Percentiles rank a stretch among this genome's conserved stretches.
phyloP scores from a whole-genome alignment of 1,140 invertebrate genomes.

The Ganaspis sp. region DNA sequence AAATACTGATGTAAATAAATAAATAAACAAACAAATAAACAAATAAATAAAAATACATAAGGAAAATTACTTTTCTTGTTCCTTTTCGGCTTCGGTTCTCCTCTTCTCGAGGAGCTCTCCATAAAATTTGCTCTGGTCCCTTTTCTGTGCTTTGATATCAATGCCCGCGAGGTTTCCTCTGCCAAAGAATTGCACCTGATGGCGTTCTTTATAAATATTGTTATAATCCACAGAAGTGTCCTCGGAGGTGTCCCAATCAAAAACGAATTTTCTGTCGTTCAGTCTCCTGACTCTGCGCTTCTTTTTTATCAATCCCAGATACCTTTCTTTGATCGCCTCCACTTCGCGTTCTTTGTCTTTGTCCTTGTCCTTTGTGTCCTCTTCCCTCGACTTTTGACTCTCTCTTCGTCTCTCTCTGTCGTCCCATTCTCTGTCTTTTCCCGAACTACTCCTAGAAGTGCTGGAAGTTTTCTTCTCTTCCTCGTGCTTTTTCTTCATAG shows the following conservation, averaged over 20 bases:
- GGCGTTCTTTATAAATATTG: conserved; percentile 95
- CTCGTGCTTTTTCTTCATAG: conserved; percentile 81
- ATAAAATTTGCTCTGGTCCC: conserved; percentile 98
- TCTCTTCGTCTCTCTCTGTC: conserved; percentile 69
- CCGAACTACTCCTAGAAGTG: conserved; percentile 48
- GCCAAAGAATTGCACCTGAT: conserved; percentile 98
- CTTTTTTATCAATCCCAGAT: conserved; percentile 96
- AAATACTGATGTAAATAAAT: too few species aligned
- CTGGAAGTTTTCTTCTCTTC: conserved; percentile 81
- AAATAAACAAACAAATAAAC: too few species aligned
- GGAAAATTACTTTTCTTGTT: conserved; percentile 94
- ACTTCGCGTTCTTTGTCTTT: conserved; percentile 95
- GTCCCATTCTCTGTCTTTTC: conserved; percentile 68
- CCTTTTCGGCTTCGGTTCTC: conserved; percentile 97
- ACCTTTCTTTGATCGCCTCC: conserved; percentile 95
- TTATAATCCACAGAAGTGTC: conserved; percentile 99
- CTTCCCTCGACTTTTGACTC: conserved; percentile 71
- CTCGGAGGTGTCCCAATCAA: conserved; percentile 99
- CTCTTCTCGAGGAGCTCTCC: conserved; percentile 96
- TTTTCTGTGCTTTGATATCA: conserved; percentile 97
- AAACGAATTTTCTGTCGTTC: conserved; percentile 99
- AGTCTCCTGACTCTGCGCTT: conserved; percentile 93
- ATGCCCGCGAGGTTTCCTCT: conserved; percentile 98
- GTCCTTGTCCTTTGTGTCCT: conserved; percentile 84
- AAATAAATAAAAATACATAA: conserved; percentile 74